phyloP scores from a whole-genome alignment of 2,113 vertebrate species.

The Columba livia region DNA sequence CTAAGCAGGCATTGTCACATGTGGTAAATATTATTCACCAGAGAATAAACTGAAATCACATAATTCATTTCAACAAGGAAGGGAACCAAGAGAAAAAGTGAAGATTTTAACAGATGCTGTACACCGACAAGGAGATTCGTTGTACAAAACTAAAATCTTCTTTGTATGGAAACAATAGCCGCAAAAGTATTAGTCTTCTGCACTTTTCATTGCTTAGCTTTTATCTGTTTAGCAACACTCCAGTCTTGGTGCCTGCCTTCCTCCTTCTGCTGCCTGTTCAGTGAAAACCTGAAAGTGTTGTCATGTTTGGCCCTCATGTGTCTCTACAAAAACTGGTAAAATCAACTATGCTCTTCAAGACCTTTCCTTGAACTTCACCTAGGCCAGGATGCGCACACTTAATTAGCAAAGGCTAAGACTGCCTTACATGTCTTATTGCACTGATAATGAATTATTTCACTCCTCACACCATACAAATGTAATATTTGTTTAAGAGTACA shows the following conservation, averaged over 20 bases:
- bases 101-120: conserved; percentile 40
- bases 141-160: not conserved
- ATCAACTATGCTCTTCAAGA: not conserved
- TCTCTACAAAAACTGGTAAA: not conserved
- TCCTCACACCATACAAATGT: not conserved
- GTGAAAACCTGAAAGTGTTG: not conserved
- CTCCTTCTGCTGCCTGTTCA: not conserved
- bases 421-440: not conserved
- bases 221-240: not conserved
- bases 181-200: not conserved
- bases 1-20: conserved; percentile 24
- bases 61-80: conserved; percentile 36
- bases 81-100: not conserved
- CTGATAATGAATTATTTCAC: not conserved
- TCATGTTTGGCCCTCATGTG: not conserved
- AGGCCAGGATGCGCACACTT: not conserved
- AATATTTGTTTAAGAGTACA: not conserved
- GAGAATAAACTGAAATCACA: conserved; percentile 24
- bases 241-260: not conserved
- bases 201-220: not conserved
- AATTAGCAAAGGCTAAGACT: not conserved
- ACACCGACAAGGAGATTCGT: not conserved
- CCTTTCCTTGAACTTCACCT: not conserved
- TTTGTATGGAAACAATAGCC: not conserved
- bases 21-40: conserved; percentile 34